Evolutionary conservation across 37 sponge, comb jelly and placozoan species (phyloP), one percentile per base, ranked within the genome.

Genomic region (Dysidea cf. avara): DNA sequence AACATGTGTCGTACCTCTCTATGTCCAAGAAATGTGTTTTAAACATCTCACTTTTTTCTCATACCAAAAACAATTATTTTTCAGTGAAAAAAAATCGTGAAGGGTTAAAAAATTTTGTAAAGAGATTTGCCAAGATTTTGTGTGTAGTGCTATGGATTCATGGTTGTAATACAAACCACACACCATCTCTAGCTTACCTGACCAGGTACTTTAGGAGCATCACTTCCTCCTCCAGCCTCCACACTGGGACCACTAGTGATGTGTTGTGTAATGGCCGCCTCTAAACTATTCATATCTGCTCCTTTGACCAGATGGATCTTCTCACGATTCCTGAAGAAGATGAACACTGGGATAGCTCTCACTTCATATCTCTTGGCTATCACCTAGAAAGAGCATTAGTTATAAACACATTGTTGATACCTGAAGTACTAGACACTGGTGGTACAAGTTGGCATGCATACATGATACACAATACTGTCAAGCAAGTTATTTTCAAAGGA

Each of bases 181-280:
- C 29, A 56, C 7, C 7, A 28, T 22, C 9, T 43, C 46, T 28
- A 1, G 26, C 69, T 50, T 35, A 71, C 71, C 57, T 71, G 71
- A 54, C 56, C 71, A 24, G 71, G 71, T 14, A 71, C 53, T 21
- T 29, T 51, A 11, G 55, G 34, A n/a, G 61, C 61, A 3, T 21
- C 37, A n/a, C 36, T 34, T 29, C 17, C 36, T 34, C 18, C 7
- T 29, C 7, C 31, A 54, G 16, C 35, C 20, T 18, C 18, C 2
- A 5, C 9, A 67, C 31, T 22, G 16, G 64, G 7, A 11, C 7
- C 56, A 62, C 25, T 24, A 22, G 56, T 56, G 16, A 69, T 3
- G 38, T 87, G 85, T 56, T 87, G 80, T 38, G 74, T 34, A 30
- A 92, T 83, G n/a, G 53, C 82, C 1, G 81, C 65, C 65, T 92